A percentile compares a stretch with the other conserved stretches of the same genome.
Conservation (phyloP, 2,797 vertebrate species). For the Oreochromis grahami region DNA sequence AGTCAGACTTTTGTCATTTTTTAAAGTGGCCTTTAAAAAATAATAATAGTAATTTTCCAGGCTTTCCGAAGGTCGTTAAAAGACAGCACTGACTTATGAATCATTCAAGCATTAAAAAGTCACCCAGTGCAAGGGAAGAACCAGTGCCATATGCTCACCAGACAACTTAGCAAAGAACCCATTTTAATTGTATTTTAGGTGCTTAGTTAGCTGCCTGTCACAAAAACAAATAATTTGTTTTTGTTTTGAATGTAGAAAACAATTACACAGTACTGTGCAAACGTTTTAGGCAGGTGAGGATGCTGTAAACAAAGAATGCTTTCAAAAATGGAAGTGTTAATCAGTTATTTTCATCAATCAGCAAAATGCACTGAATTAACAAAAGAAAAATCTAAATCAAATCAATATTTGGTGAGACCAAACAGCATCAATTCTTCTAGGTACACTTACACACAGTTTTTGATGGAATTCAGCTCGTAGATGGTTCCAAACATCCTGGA, state of each 20-base stretch:
- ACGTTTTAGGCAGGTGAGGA: not conserved
- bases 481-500: not conserved
- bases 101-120: not conserved
- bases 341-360: not conserved
- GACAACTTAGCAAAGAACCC: not conserved
- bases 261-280: not conserved
- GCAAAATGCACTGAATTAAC: not conserved
- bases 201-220: not conserved
- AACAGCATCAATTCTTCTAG: not conserved
- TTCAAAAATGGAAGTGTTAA: not conserved
- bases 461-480: not conserved
- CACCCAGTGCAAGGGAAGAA: not conserved
- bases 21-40: not conserved
- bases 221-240: not conserved
- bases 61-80: not conserved
- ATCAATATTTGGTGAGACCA: not conserved
- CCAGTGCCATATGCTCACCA: not conserved
- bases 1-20: not conserved
- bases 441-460: slow-evolving; percentile 3
- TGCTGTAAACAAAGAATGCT: not conserved
- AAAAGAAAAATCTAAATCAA: not conserved
- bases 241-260: not conserved
- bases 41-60: not conserved
- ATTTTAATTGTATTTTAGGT: not conserved
- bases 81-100: not conserved